Conservation (phyloP, 92 coral and sea anemone genomes). For the Hydrozoanthus gracilis region DNA sequence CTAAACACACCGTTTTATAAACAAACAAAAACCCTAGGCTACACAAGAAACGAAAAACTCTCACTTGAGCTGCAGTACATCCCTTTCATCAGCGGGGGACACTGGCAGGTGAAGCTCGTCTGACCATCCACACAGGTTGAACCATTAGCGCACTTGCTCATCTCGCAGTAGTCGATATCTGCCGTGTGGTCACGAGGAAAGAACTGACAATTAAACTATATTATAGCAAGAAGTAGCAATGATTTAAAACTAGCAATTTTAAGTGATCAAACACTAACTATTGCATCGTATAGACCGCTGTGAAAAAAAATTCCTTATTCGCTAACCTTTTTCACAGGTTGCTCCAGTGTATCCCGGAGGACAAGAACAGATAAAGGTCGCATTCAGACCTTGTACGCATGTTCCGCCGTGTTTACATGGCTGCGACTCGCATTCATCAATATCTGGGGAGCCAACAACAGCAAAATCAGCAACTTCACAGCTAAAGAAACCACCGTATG, state of each 20-base stretch:
- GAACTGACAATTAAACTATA: not conserved
- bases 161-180: constrained; percentile 86
- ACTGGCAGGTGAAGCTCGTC: constrained; percentile 79
- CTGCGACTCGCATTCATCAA: constrained; percentile 69
- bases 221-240: no score
- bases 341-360: constrained; percentile 82
- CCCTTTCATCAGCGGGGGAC: constrained; percentile 86
- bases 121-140: constrained; percentile 83
- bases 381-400: constrained; percentile 74
- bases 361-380: constrained; percentile 82
- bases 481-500: no score
- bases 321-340: constrained; percentile 62
- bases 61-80: constrained; percentile 78
- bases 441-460: constrained; percentile 49
- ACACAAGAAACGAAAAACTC: no score
- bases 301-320: not conserved
- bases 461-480: no score
- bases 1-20: no score
- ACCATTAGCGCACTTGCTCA: constrained; percentile 61
- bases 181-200: not conserved
- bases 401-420: constrained; percentile 77
- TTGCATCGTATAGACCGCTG: not conserved
- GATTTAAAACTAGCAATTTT: no score
- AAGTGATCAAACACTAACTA: no score
- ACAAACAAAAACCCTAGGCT: no score